Evolutionary conservation across 2,797 vertebrate species (phyloP), one percentile per base, ranked within the genome.

Genomic region (Molossus alvarezi): DNA sequence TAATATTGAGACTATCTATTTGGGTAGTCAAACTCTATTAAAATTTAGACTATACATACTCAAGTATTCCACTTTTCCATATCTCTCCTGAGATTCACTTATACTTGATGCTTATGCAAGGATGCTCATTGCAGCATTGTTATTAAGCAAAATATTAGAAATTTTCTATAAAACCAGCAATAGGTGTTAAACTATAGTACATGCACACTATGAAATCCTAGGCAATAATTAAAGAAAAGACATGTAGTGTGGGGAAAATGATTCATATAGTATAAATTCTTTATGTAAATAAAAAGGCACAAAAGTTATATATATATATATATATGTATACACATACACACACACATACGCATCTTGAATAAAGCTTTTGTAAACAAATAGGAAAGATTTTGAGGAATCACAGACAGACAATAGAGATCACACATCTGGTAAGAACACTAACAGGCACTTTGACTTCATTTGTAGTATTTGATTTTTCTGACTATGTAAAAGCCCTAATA

Each of bases 141-240:
- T 87, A 81, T 92, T 55, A 90, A 90, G 17, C 14, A 79, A 72
- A 53, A 60, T 64, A 62, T 67, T 58, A 86, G 79, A 76, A 71
- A 33, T 25, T 8, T 3, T 0, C 13, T 84, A 21, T 73, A 55
- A 79, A 71, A 37, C 4, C 5, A 72, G 15, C 9, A 76, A 9
- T 86, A 60, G 45, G 33, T 53, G 17, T 67, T 73, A 77, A 90
- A 72, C 9, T 37, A 10, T 25, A 55, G 25, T 21, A 58, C 21
- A 58, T 88, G 8, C 2, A 13, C 17, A 45, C 8, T 62, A 10
- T 95, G 17, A 84, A 85, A 82, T 73, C 73, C 14, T 60, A 3
- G 57, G 12, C 7, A 23, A 33, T 89, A 73, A 64, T 80, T 75
- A 71, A 84, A 82, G 58, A 69, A 60, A 53, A 67, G 17, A 27